phyloP scores from a whole-genome alignment of 2,888 invertebrate species.

The Rhimphoctona megacephalus region DNA sequence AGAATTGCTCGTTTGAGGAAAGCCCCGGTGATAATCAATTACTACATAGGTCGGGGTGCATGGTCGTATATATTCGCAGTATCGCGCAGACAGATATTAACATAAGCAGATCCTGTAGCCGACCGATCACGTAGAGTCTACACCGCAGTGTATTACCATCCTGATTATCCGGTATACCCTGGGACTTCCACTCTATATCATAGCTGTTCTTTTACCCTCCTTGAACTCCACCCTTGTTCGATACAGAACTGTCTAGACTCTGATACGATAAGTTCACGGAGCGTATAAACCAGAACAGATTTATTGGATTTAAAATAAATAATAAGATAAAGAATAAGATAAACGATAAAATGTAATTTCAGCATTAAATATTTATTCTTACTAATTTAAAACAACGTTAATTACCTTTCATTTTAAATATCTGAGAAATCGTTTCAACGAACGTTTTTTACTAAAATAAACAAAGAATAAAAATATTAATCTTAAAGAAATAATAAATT shows the following conservation, averaged over 20 bases:
- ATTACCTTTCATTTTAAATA: neutral
- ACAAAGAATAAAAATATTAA: neutral
- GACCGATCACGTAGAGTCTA: constrained; percentile 78
- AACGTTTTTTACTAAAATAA: neutral
- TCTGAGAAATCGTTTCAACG: neutral
- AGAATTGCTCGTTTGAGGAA: constrained; percentile 18
- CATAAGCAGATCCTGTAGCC: constrained; percentile 80
- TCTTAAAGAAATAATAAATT: neutral
- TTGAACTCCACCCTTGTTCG: constrained; percentile 34
- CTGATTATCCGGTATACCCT: constrained; percentile 78
- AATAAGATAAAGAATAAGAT: neutral
- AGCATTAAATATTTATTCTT: neutral
- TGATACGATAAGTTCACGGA: constrained; percentile 19
- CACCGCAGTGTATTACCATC: constrained; percentile 78
- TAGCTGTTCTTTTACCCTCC: constrained; percentile 22
- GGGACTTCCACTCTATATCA: constrained; percentile 38
- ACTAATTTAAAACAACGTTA: neutral
- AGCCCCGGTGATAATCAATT: constrained; percentile 25
- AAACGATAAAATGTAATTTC: neutral
- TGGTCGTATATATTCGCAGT: constrained; percentile 25
- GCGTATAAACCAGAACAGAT: neutral
- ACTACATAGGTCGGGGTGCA: constrained; percentile 23
- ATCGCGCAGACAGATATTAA: constrained; percentile 77
- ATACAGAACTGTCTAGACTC: constrained; percentile 21
- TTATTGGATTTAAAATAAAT: neutral